A percentile compares a stretch with the other conserved stretches of the same genome.
phyloP scores from a whole-genome alignment of 2,888 invertebrate genomes.

The Monoplex corrugatus region DNA sequence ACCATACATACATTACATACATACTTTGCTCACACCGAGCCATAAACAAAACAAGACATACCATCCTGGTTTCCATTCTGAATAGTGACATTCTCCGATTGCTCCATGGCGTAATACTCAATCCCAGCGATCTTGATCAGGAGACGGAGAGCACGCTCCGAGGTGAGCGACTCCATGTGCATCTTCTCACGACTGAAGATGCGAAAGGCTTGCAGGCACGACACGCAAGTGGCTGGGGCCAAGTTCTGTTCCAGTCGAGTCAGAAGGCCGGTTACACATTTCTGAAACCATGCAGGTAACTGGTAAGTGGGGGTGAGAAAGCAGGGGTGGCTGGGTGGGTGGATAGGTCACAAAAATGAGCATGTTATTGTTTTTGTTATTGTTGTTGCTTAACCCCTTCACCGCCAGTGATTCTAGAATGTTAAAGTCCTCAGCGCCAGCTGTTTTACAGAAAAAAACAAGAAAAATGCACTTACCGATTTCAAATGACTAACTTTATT shows the following conservation, averaged over 20 bases:
- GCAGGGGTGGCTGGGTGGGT: too few species aligned
- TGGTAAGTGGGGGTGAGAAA: too few species aligned
- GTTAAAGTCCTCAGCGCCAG: too few species aligned
- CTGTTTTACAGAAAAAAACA: too few species aligned
- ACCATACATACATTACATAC: too few species aligned
- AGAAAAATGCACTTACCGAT: too few species aligned
- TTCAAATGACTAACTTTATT: too few species aligned
- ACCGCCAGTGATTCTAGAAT: too few species aligned
- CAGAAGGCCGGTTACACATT: slow-evolving; percentile 68
- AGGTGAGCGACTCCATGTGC: slow-evolving; percentile 73
- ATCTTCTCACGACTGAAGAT: slow-evolving; percentile 78
- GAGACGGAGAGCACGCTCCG: slow-evolving; percentile 70
- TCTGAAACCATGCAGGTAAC: slow-evolving; percentile 59
- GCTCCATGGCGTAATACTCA: slow-evolving; percentile 71
- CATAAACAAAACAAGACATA: slow-evolving; percentile 57
- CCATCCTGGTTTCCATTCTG: slow-evolving; percentile 72
- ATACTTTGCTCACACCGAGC: too few species aligned
- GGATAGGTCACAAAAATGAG: too few species aligned
- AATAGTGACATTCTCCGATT: slow-evolving; percentile 70
- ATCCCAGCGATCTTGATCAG: slow-evolving; percentile 77
- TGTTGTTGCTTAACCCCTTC: too few species aligned
- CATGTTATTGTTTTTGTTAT: too few species aligned
- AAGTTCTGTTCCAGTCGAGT: slow-evolving; percentile 63
- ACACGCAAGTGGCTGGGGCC: slow-evolving; percentile 58
- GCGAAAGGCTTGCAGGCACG: slow-evolving; percentile 74